Percentiles rank a stretch among this genome's conserved stretches.
Evolutionary conservation across 2,797 vertebrate species (phyloP).

Genomic region (Molossus molossus): DNA sequence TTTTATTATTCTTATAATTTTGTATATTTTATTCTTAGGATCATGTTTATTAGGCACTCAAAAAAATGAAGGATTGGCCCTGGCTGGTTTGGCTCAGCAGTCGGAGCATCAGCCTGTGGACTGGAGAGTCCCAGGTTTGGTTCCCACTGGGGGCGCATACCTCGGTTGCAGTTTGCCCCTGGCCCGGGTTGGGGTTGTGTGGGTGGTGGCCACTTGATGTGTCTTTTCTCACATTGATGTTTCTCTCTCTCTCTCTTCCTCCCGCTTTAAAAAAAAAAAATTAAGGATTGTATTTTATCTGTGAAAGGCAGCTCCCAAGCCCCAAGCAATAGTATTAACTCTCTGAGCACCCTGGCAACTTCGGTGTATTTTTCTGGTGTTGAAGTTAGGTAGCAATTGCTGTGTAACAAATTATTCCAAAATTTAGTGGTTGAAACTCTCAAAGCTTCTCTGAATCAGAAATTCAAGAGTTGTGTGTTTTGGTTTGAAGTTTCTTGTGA

Average conservation of each 20-base stretch:
- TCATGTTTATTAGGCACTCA: background rate
- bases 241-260: too few species aligned
- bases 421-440: slow-evolving; percentile 43
- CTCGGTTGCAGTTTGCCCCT: too few species aligned
- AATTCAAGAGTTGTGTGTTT: slow-evolving; percentile 4
- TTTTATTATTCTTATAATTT: background rate
- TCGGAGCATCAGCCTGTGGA: too few species aligned
- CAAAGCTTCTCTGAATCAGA: slow-evolving; percentile 26
- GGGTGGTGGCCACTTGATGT: too few species aligned
- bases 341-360: background rate
- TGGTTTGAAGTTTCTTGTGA: background rate
- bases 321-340: background rate
- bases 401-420: slow-evolving; percentile 46
- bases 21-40: slow-evolving; percentile 23
- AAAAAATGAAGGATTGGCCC: background rate
- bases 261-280: background rate
- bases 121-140: too few species aligned
- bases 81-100: too few species aligned
- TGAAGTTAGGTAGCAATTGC: slow-evolving; percentile 4
- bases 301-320: background rate
- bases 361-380: background rate
- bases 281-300: background rate
- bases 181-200: too few species aligned
- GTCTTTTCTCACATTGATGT: too few species aligned
- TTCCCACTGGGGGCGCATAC: too few species aligned